Base-by-base conservation (phyloP, 2,797 vertebrate species). In the Pogoniulus pusillus region DNA sequence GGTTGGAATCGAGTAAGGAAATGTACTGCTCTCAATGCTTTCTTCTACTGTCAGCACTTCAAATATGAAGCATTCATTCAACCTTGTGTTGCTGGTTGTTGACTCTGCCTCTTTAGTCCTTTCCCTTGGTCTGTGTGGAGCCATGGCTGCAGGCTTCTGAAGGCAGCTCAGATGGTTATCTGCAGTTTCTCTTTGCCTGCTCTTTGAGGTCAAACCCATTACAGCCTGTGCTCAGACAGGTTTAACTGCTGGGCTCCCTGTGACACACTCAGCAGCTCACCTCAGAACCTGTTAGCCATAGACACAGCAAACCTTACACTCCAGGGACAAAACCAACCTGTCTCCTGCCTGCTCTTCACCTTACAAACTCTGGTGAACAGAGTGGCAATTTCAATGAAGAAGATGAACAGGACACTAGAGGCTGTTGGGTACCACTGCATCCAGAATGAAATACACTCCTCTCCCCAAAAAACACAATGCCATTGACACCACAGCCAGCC, bases 161-260 rank as follows among this genome's bases (percentile, higher is more conserved):
- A 97, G 93, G 96, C 93, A 95, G 97, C 97, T 98, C 95, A 96
- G 96, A 96, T 96, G 95, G 97, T 96, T 98, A 97, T 98, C 97
- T 96, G 95, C 95, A 96, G 96, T 96, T 97, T 97, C 97, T 97
- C 91, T 97, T 96, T 96, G 82, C 90, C 95, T 94, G 95, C 86
- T 96, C 96, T 96, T 95, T 7, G 86, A 97, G 97, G 97, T 97
- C 97, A 98, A 97, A 98, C 96, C 97, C 94, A 98, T 98, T 98
- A 98, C 91, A 97, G 92, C 76, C 27, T 94, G 71, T 92, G 87
- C 91, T 97, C 91, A 95, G 92, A 95, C 92, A 96, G 97, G 97
- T 92, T 96, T 97, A 97, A 97, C 96, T 93, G 79, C 83, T 74
- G 17, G 93, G 92, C 87, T 95, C 91, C 94, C 93, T 93, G 93